Evolutionary conservation across 92 coral and sea anemone species (phyloP), one percentile per base, ranked within the genome.

Genomic region (Zoanthus sansibaricus): DNA sequence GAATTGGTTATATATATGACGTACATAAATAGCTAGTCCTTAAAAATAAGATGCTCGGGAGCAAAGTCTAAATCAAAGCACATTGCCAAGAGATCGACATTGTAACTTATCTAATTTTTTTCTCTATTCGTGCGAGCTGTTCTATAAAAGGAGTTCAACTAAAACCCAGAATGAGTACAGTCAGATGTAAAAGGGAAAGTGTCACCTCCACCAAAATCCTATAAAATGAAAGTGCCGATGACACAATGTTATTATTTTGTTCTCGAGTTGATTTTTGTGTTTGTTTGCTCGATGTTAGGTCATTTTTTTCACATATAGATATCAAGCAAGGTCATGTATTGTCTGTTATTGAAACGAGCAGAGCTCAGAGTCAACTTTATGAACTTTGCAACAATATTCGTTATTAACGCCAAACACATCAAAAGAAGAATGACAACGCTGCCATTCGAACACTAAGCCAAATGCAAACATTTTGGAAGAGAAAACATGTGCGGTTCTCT

Each of bases 391-490:
- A 68, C 85, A 80, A 52, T 64, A 71, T 64, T 76, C 85, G 69
- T 80, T 80, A 80, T 80, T 80, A 80, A 67, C 18, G 51, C 85
- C 66, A 80, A 64, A 80, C 61, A 80, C 75, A 80, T 80, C 85
- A 80, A 80, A 80, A 10, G 85, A 67, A 48, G 58, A 80, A n/a
- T 64, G 85, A 64, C 85, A 46, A 80, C 6, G 70, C 64, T 80
- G 85, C 85, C 85, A 80, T 67, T 80, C 85, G 66, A 67, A 67
- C 42, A 61, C 75, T 42, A 18, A 44, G 74, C 31, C 75, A 47
- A 66, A 75, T 64, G 21, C 85, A 80, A 80, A 80, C 85, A 72
- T 33, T 69, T 72, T 37, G 11, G 54, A 72, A 72, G 54, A 72
- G 77, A 37, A 15, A 72, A 72, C 77, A 18, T 72, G 74, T 31